Base-by-base conservation (phyloP, 2,113 vertebrate genomes). In the Corydoras sp. region DNA sequence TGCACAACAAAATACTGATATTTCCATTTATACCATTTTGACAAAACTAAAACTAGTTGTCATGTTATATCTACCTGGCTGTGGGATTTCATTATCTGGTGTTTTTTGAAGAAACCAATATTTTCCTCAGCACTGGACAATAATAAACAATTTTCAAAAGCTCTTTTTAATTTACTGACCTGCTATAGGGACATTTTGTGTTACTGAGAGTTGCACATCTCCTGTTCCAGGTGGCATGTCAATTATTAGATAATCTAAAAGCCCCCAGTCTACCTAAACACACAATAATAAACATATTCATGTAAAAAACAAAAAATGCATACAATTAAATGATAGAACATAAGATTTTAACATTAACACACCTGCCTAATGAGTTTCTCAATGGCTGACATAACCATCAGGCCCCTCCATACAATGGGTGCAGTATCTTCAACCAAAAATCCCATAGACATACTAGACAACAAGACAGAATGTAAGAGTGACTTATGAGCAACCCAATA, bases 141-240 rank as follows among this genome's bases (percentile, higher is more conserved):
- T 50, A 24, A 58, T 58, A 10, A 58, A 15, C 3, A 64, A 72
- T 4, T 56, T 10, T 2, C 11, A 35, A 68, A 62, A 2, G 7
- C 58, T 5, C 30, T 5, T 10, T 7, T 69, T 69, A 29, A 12
- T 62, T 71, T 11, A 68, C 43, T 24, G 83, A 97, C 97, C 96
- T 87, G 94, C 84, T 78, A 99, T 75, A 0, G 93, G 96, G 85
- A 98, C 79, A 83, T 93, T 98, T 85, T 99, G 96, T 30, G 93
- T 92, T 68, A 98, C 84, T 9, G 95, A 96, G 58, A 99, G 87
- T 62, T 98, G 96, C 5, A 98, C 95, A 75, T 99, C 97, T 83
- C 97, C 97, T 9, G 97, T 98, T 64, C 95, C 97, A 55, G 97
- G 97, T 49, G 97, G 97, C 95, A 98, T 95, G 83, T 99, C 97